These are phyloP conservation scores for Hydrotaea cyrtoneurina DNA, from an alignment of 2,888 invertebrate genomes.

Conservation along the genomic window DNA sequence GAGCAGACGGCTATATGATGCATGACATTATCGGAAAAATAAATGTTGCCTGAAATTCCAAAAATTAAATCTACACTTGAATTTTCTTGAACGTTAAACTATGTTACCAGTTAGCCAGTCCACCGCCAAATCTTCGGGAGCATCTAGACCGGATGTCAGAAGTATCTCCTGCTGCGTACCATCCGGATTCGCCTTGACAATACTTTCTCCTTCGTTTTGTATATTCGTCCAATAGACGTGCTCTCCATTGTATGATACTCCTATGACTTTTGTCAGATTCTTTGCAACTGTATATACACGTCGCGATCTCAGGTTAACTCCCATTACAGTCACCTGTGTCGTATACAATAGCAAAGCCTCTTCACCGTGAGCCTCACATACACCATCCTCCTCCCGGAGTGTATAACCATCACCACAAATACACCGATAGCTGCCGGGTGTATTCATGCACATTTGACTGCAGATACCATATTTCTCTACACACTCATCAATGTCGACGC, in stretches of 20 bases:
- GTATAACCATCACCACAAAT: constrained; percentile 84
- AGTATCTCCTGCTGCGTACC: constrained; percentile 84
- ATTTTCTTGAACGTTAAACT: not conserved
- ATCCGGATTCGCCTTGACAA: constrained; percentile 84
- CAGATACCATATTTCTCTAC: constrained; percentile 83
- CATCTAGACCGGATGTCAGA: constrained; percentile 85
- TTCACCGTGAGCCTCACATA: constrained; percentile 83
- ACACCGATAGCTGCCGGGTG: constrained; percentile 84
- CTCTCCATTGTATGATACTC: constrained; percentile 86
- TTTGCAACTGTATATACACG: constrained; percentile 80
- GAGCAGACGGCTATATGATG: constrained; percentile 89
- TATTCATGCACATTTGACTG: constrained; percentile 86
- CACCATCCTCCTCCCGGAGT: constrained; percentile 82
- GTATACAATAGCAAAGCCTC: constrained; percentile 87
- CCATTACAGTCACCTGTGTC: constrained; percentile 85
- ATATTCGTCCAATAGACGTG: constrained; percentile 91
- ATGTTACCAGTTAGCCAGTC: constrained; percentile 87
- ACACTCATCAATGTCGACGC: constrained; percentile 85
- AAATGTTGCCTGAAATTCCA: constrained; percentile 83
- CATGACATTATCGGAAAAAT: constrained; percentile 88
- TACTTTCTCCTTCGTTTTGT: constrained; percentile 86
- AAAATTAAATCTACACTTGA: not conserved
- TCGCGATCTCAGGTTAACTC: constrained; percentile 83
- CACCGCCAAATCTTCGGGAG: constrained; percentile 88
- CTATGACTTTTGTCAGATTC: constrained; percentile 83